Evolutionary conservation across 2,113 vertebrate genomes (phyloP).

Genomic region (Chelonoidis abingdonii): DNA sequence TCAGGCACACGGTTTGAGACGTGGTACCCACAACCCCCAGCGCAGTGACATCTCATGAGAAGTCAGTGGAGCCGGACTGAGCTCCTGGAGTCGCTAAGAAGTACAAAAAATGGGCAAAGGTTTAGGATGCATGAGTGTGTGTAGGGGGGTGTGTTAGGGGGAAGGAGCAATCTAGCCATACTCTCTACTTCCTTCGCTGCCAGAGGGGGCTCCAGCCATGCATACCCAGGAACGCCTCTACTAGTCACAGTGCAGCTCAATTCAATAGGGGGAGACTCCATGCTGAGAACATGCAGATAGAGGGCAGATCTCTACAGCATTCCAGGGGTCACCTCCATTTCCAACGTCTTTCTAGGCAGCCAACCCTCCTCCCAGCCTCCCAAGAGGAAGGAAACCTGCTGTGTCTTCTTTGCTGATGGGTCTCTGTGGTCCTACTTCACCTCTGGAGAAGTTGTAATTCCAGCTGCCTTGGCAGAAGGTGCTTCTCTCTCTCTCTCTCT

Average conservation of each 20-base stretch:
- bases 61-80: background rate
- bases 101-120: conserved; percentile 28
- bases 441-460: background rate
- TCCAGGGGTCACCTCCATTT: background rate
- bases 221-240: background rate
- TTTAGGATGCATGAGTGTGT: background rate
- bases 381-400: background rate
- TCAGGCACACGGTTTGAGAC: background rate
- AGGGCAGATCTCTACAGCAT: background rate
- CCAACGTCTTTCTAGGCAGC: background rate
- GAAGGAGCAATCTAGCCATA: conserved; percentile 11
- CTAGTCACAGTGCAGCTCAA: background rate
- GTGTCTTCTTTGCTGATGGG: background rate
- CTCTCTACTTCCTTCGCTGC: background rate
- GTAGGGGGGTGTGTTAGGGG: background rate
- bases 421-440: background rate
- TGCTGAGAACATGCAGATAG: background rate
- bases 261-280: background rate
- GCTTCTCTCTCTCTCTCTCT: background rate
- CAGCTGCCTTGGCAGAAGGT: background rate
- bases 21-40: background rate
- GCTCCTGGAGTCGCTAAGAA: background rate
- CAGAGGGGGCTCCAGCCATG: background rate
- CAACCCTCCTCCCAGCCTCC: background rate
- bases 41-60: background rate